Conservation (phyloP, 2,113 vertebrate genomes). For the Microcebus griseorufus region DNA sequence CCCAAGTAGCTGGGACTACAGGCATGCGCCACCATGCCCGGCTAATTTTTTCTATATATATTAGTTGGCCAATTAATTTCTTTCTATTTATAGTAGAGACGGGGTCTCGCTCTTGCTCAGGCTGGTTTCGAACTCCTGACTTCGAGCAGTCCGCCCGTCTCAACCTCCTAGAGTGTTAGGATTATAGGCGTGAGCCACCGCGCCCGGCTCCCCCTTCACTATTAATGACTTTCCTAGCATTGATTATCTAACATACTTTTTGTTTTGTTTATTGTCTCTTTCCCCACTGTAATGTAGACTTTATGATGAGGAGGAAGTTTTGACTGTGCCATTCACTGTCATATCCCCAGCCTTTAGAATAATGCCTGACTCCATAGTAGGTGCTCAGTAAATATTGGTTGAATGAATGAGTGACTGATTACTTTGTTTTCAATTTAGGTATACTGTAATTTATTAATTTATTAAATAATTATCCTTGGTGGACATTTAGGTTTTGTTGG, state of each 20-base stretch:
- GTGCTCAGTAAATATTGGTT: background rate
- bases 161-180: no score
- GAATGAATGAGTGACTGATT: background rate
- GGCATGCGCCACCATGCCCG: no score
- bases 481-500: background rate
- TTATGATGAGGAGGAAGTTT: background rate
- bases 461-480: background rate
- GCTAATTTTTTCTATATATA: no score
- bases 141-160: no score
- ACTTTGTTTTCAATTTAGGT: constrained; percentile 10
- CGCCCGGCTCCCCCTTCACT: background rate
- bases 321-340: background rate
- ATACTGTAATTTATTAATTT: background rate
- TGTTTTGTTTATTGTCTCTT: constrained; percentile 27
- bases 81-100: no score
- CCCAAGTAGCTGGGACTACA: no score
- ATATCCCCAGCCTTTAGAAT: background rate
- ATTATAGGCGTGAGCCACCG: no score
- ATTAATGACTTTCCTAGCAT: background rate
- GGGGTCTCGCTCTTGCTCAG: no score
- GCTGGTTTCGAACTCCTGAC: no score
- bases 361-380: background rate
- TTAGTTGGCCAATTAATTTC: no score
- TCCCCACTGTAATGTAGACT: background rate
- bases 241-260: background rate